Base-by-base conservation (phyloP, 2,888 invertebrate genomes). In the Nysson spinosus region DNA sequence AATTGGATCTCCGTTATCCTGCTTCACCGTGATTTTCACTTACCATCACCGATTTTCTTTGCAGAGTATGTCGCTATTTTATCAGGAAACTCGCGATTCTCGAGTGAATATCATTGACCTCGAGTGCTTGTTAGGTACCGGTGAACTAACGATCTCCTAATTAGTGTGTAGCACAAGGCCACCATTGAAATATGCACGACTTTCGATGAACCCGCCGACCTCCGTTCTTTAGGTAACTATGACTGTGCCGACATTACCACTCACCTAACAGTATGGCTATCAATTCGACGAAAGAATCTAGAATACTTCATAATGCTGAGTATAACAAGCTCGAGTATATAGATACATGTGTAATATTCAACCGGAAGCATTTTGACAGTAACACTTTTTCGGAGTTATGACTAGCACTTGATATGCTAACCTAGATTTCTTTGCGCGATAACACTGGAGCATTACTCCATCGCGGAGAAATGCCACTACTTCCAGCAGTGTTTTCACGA, bases 141-240 rank as follows among this genome's bases (percentile, higher is more conserved):
- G 39, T 35, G 20, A 46, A 51, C 58, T 62, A 68, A 72, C 58
- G 72, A 68, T 65, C 47, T 35, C 40, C 69, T 72, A 72, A 72
- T 73, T 73, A 72, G 57, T 57, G 51, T 50, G 58, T 66, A 55
- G 58, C 47, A 39, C 63, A 54, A 69, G 39, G 40, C 65, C 47
- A 35, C 11, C 32, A 49, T 19, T 62, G 47, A 51, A 40, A 11
- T 12, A 44, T 14, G 22, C 28, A 47, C 24, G 42, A n/a, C 24
- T 55, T 55, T 56, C 46, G 51, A 19, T 42, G 22, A n/a, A 37
- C 49, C 52, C 52, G 62, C 71, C 67, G 56, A 67, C 47, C 39
- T 42, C 30, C 9, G 37, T 26, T 30, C 16, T 35, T 44, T 30
- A 49, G 42, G 66, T 56, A 52, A 55, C 37, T 56, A 71, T 62